Evolutionary conservation across 2,113 vertebrate genomes (phyloP).

Genomic region (Oceanites oceanicus): DNA sequence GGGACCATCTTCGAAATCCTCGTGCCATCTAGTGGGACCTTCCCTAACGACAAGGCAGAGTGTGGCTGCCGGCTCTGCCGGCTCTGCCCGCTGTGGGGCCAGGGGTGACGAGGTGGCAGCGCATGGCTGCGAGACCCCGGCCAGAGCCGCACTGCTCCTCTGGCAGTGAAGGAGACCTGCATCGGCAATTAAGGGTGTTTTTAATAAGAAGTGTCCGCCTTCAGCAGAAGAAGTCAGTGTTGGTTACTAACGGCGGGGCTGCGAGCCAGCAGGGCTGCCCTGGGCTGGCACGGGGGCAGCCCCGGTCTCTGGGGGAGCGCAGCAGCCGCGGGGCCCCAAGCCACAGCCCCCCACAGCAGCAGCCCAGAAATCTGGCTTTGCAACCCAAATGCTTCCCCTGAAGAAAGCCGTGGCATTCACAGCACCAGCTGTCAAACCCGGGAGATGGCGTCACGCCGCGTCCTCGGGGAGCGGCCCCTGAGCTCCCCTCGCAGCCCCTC

Average conservation of each 20-base stretch:
- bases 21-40: conserved; percentile 45
- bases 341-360: neutral
- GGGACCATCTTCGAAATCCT: neutral
- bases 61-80: neutral
- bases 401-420: rapidly evolving
- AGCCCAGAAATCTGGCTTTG: neutral
- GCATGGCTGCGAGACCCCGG: rapidly evolving
- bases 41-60: neutral
- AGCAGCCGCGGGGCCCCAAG: rapidly evolving
- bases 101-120: rapidly evolving
- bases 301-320: neutral
- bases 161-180: rapidly evolving
- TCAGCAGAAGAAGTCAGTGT: neutral
- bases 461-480: rapidly evolving
- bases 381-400: neutral
- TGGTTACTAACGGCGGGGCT: neutral
- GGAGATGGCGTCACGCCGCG: rapidly evolving
- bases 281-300: neutral
- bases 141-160: rapidly evolving
- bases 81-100: neutral
- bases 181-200: rapidly evolving
- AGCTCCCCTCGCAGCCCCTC: neutral
- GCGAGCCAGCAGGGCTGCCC: neutral
- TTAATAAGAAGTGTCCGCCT: neutral
- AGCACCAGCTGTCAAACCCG: rapidly evolving